These are phyloP conservation scores for Epirrhoe tristata DNA, from an alignment of 2,888 invertebrate genomes.

Conservation along the genomic window DNA sequence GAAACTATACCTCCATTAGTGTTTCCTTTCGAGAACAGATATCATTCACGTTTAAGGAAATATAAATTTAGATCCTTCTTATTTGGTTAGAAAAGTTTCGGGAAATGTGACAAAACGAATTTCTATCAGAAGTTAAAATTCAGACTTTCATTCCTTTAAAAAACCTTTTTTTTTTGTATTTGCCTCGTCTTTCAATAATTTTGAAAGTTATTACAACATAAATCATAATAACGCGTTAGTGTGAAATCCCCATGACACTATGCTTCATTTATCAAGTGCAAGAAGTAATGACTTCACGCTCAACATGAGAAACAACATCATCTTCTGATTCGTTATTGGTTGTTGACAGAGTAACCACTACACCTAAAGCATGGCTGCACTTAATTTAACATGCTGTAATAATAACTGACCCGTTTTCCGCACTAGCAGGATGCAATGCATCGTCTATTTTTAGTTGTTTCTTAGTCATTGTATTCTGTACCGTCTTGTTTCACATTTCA, in stretches of 20 bases:
- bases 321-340: slow-evolving; percentile 19
- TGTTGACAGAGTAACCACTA: slow-evolving; percentile 31
- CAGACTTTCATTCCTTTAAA: background rate
- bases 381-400: slow-evolving; percentile 50
- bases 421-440: slow-evolving; percentile 59
- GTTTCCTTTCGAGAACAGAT: slow-evolving; percentile 57
- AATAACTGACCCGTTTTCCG: slow-evolving; percentile 65
- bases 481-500: background rate
- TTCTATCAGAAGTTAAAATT: background rate
- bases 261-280: slow-evolving; percentile 14
- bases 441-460: slow-evolving; percentile 57
- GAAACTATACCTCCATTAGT: slow-evolving; percentile 65
- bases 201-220: background rate
- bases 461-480: slow-evolving; percentile 55
- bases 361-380: slow-evolving; percentile 30
- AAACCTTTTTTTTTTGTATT: background rate
- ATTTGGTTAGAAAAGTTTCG: slow-evolving; percentile 30
- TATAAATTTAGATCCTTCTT: slow-evolving; percentile 55
- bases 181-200: background rate
- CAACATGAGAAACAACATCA: slow-evolving; percentile 8
- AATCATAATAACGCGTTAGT: background rate
- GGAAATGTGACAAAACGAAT: background rate
- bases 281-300: slow-evolving; percentile 1
- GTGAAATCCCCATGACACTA: background rate
- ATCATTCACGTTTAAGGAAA: slow-evolving; percentile 62